Evolutionary conservation across 2,113 vertebrate genomes (phyloP).

Genomic region (Pyrgilauda ruficollis): DNA sequence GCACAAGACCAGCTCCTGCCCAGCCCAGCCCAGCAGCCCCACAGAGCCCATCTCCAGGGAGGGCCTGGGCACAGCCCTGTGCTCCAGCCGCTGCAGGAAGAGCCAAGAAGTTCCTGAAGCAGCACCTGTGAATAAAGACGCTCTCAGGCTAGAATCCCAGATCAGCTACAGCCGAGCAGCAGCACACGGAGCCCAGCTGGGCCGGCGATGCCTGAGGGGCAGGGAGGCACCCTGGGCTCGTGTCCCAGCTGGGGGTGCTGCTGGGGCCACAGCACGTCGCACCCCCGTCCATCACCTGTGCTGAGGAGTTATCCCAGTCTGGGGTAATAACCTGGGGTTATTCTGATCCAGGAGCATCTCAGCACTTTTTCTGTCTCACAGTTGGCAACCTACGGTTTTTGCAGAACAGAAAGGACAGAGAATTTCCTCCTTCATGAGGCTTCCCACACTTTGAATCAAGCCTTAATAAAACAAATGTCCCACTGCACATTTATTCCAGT

Average conservation of each 20-base stretch:
- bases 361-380: neutral
- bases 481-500: neutral
- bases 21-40: neutral
- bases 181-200: neutral
- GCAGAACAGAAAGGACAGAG: neutral
- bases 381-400: neutral
- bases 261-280: neutral
- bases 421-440: neutral
- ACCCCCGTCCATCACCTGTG: accelerated
- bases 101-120: neutral
- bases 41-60: neutral
- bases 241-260: neutral
- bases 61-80: neutral
- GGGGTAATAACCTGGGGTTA: neutral
- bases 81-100: neutral
- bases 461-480: neutral
- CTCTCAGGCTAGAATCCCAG: accelerated
- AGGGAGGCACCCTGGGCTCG: neutral
- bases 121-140: neutral
- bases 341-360: neutral
- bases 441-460: neutral
- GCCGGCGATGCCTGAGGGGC: accelerated
- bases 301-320: neutral
- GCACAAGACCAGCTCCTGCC: no score
- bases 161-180: accelerated